Evolutionary conservation across 2,888 invertebrate genomes (phyloP), one percentile per base, ranked within the genome.

Genomic region (Stenichneumon culpator): DNA sequence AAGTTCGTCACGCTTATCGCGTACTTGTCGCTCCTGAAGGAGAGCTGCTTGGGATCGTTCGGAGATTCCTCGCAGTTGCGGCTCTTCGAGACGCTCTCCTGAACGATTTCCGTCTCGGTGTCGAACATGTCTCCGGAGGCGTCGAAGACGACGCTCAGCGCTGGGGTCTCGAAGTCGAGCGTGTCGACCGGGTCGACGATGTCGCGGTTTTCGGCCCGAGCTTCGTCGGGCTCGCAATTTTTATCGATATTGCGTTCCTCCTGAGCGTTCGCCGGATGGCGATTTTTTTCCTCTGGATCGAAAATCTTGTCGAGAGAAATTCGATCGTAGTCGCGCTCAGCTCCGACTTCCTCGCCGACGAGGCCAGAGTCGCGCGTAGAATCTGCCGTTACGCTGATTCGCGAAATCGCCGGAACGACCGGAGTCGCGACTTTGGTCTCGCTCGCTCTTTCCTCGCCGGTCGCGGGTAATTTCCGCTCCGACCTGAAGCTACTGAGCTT

Each of bases 1-100:
- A 87, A 86, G 86, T 84, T 84, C 14, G 70, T 80, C 54, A 83
- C 87, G 39, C 70, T 77, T 16, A 86, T 79, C 9, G 83, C 81
- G 57, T 85, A 86, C 7, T 50, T 54, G 32, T 85, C 83, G 5
- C 60, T 77, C 16, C 84, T 72, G 28, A 80, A 74, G 11, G 54
- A 44, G 32, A 69, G 5, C 39, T 73, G 22, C 44, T 75, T 78
- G 16, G 60, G n/a, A 2, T 47, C 67, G 22, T 60, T 74, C 7
- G 52, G n/a, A 6, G 68, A 70, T 75, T 80, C 79, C 28, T 77
- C 63, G 70, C 39, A 16, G 32, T 57, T 73, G 0, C 19, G 11
- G 32, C 63, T 54, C 2, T 19, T 57, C 50, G 70, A 77, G 57
- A 22, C 47, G 28, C 60, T 77, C 1, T 39, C 22, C 36, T 60